phyloP scores from a whole-genome alignment of 2,113 vertebrate genomes.

The Drymodes brunneopygia region DNA sequence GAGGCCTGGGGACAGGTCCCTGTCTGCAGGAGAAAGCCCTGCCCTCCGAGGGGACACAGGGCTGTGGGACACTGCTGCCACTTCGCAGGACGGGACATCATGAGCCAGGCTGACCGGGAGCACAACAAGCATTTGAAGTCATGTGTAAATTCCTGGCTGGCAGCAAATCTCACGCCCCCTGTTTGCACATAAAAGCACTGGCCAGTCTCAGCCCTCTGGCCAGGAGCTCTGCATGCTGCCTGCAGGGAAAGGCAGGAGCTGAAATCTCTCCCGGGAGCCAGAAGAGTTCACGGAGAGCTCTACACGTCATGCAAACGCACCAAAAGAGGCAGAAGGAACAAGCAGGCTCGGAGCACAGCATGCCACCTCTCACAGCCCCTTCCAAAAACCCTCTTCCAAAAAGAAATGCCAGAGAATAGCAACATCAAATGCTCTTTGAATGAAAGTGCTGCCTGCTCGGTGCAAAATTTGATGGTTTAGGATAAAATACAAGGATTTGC shows the following conservation, averaged over 20 bases:
- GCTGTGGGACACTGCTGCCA: neutral
- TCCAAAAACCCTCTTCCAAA: neutral
- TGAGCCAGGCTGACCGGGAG: neutral
- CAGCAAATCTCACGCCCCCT: neutral
- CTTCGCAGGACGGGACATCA: neutral
- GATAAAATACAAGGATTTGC: neutral
- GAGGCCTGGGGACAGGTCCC: neutral
- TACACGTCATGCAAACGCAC: accelerated
- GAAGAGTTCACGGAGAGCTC: neutral
- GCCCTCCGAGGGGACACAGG: neutral
- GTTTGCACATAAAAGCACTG: neutral
- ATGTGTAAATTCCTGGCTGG: accelerated
- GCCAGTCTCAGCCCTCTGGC: neutral
- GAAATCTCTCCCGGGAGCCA: neutral
- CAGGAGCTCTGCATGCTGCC: accelerated
- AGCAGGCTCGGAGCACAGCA: neutral
- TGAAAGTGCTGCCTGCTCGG: neutral
- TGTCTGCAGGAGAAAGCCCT: neutral
- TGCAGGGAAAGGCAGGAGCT: neutral
- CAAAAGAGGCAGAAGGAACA: neutral
- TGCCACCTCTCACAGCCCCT: neutral
- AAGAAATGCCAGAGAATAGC: neutral
- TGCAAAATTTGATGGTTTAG: neutral
- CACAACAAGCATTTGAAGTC: neutral
- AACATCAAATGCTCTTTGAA: neutral